Evolutionary conservation across 2,113 vertebrate genomes (phyloP).

Genomic region (Platycercus adscitus): DNA sequence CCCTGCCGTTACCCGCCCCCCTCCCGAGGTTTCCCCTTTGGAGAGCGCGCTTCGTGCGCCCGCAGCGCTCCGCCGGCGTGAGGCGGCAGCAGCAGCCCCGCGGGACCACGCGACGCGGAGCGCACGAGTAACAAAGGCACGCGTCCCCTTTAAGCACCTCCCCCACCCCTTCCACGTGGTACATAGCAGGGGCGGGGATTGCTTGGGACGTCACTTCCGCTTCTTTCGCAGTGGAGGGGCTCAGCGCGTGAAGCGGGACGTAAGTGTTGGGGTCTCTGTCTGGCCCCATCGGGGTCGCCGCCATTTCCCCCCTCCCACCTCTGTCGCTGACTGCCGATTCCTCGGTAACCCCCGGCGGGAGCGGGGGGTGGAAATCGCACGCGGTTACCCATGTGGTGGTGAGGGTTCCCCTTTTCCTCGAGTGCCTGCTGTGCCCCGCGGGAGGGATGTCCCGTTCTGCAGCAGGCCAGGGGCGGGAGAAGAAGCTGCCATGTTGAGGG

Average conservation of each 20-base stretch:
- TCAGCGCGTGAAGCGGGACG: neutral
- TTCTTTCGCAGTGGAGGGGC: neutral
- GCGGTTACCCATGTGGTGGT: no score
- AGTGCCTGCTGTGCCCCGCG: neutral
- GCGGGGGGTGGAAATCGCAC: no score
- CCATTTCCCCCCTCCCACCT: neutral
- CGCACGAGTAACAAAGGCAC: rapidly evolving
- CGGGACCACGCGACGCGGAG: no score
- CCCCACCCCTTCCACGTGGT: neutral
- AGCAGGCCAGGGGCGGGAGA: neutral
- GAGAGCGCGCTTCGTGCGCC: rapidly evolving
- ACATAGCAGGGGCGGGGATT: neutral
- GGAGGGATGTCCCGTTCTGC: neutral
- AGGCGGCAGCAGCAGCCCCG: no score
- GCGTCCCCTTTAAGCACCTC: neutral
- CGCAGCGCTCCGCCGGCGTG: rapidly evolving
- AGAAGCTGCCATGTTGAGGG: neutral
- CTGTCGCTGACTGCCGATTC: rapidly evolving
- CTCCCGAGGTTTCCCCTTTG: rapidly evolving
- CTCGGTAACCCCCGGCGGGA: rapidly evolving
- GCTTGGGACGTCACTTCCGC: neutral
- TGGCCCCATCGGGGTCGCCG: neutral
- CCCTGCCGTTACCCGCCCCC: no score
- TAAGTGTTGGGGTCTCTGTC: neutral
- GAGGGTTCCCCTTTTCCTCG: neutral